Conservation (phyloP, 2,797 vertebrate species). For the Novumbra hubbsi region DNA sequence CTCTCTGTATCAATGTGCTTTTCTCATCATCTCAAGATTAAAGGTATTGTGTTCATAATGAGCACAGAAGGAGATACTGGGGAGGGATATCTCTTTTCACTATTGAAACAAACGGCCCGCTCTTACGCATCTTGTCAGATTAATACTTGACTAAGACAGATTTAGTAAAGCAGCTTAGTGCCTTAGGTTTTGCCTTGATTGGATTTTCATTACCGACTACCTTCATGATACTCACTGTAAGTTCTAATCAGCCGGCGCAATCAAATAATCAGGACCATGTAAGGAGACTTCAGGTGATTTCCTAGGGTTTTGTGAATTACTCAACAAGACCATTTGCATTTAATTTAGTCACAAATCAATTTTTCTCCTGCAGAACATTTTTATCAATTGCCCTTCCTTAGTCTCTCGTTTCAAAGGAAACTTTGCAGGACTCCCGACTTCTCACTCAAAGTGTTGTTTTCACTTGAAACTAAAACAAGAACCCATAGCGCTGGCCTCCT, state of each 20-base stretch:
- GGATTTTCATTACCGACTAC: neutral
- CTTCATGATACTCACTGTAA: neutral
- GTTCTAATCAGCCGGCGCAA: neutral
- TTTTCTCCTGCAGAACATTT: neutral
- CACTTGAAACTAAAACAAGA: too few species aligned
- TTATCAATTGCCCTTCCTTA: neutral
- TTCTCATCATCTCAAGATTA: neutral
- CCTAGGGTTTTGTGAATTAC: neutral
- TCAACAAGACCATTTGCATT: neutral
- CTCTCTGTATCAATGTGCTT: neutral
- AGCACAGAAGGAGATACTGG: neutral
- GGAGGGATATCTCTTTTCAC: neutral
- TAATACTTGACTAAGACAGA: neutral
- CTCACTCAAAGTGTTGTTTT: too few species aligned
- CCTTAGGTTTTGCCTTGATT: neutral
- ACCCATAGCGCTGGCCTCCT: too few species aligned
- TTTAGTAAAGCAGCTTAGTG: neutral
- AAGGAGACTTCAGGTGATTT: neutral
- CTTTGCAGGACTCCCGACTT: too few species aligned
- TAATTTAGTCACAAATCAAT: neutral
- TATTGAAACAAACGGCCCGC: neutral
- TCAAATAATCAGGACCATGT: slow-evolving; percentile 1
- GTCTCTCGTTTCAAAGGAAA: neutral
- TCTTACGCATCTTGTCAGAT: neutral
- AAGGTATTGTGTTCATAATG: neutral